Base-by-base conservation (phyloP, 2,113 vertebrate genomes). In the Psammodynastes pulverulentus region DNA sequence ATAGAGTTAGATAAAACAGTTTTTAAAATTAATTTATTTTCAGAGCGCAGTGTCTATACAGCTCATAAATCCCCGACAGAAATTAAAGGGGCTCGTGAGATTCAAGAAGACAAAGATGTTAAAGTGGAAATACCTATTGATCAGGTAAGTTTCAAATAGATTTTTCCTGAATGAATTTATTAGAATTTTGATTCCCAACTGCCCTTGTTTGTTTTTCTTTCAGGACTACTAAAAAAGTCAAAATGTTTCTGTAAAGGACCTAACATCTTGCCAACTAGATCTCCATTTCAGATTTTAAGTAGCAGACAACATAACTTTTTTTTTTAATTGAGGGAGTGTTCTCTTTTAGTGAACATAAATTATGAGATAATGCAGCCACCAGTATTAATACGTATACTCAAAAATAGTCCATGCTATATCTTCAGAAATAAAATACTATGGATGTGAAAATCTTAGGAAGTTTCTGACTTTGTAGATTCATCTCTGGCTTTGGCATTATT, bases 11-110 rank as follows among this genome's bases (percentile, higher is more conserved):
- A 21, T 89, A 88, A 10, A 58, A 79, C 51, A 58, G 34, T 24
- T 2, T 13, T 94, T 88, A 10, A 24, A 56, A 88, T 58, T 87
- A 0, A 5, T 88, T 94, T 84, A 17, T 2, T 92, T 90, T 34
- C 85, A 94, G 91, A 90, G 79, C 91, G 53, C 2, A 93, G 91
- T 10, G 87, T 96, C 45, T 96, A 94, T 87, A 94, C 67, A 93
- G 88, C 24, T 0, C 93, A 2, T 56, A 87, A 89, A 15, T n/a
- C 53, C 0, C 48, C 58, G n/a, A 29, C 43, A 91, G 93, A 96
- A 29, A 9, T 88, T 43, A 84, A 95, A 79, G 94, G 89, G 24
- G 89, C 89, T 0, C 79, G 6, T 4, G 91, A 96, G 4, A n/a
- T 94, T 34, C 91, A 84, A n/a, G 95, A 95, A 26, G 94, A 94